Evolutionary conservation across 2,797 vertebrate genomes (phyloP), one percentile per base, ranked within the genome.

Genomic region (Hyperoplus lanceolatus): DNA sequence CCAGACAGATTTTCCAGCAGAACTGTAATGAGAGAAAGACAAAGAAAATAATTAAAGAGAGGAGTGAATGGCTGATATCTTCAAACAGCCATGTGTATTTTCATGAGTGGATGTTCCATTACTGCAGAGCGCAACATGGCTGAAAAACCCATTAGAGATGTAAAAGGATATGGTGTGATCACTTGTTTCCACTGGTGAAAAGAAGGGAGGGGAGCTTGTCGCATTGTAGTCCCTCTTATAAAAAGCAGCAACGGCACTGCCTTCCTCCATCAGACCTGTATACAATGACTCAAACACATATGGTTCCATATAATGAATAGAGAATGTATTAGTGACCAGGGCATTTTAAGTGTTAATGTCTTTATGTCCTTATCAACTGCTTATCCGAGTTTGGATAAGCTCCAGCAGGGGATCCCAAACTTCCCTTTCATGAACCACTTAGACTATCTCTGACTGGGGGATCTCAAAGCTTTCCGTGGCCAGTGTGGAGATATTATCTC

Each of bases 131-230:
- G 79, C 89, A 90, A 86, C 87, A 88, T 86, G 80, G 81, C 90
- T 93, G 89, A 91, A 85, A 91, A 92, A 90, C 6, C 70, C 92
- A 92, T 93, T 85, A 90, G 90, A 69, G 83, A 88, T 87, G 91
- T 92, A 93, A 94, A 80, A 83, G 81, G 90, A 95, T 92, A 89
- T 49, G 77, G 50, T 63, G 71, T 93, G 92, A 93, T 91, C 82
- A 59, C 78, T 89, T 89, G 79, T 95, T 95, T 95, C 93, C 94
- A 94, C 87, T 91, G 91, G 82, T 80, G 80, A 84, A 85, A 83
- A 66, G 38, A 79, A 29, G 74, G 87, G 82, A 89, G 82, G 85
- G 73, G 67, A 82, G 82, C 75, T 79, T 89, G 82, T 83, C 86
- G 88, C 70, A 81, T 83, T 88, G 82, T 91, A 66, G 80, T 84